Conservation (phyloP, 23 tunicate species). For the Trididemnum clinides region DNA sequence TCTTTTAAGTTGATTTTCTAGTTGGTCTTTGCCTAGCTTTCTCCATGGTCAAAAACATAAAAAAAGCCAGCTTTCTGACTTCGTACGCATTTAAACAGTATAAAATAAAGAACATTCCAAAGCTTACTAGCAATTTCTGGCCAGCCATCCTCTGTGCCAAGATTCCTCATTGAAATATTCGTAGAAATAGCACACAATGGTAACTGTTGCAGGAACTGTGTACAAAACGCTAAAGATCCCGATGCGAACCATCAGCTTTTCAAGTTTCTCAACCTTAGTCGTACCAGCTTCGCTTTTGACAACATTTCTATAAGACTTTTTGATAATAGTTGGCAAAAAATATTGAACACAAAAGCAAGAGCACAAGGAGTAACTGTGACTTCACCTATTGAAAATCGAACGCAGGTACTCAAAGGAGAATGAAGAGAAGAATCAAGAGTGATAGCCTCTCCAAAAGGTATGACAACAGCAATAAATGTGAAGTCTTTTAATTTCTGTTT, state of each 20-base stretch:
- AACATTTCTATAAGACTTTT: conserved; percentile 48
- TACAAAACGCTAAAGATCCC: conserved; percentile 91
- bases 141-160: conserved; percentile 84
- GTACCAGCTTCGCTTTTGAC: conserved; percentile 72
- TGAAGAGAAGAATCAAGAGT: no score
- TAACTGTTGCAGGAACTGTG: conserved; percentile 91
- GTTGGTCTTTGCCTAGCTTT: neutral
- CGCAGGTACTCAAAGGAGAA: no score
- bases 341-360: no score
- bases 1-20: no score
- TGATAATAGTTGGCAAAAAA: no score
- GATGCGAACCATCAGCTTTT: conserved; percentile 89
- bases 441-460: no score
- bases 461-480: no score
- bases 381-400: no score
- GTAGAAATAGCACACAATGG: conserved; percentile 80
- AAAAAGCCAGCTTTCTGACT: neutral
- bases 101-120: neutral
- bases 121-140: conserved; percentile 77
- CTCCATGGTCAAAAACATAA: neutral
- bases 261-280: conserved; percentile 74
- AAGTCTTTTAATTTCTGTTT: no score
- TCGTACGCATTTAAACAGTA: no score
- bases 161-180: conserved; percentile 54
- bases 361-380: no score